These are phyloP conservation scores for Cliona cf. orientalis DNA, from an alignment of 37 sponge, comb jelly and placozoan species.

Conservation along the genomic window DNA sequence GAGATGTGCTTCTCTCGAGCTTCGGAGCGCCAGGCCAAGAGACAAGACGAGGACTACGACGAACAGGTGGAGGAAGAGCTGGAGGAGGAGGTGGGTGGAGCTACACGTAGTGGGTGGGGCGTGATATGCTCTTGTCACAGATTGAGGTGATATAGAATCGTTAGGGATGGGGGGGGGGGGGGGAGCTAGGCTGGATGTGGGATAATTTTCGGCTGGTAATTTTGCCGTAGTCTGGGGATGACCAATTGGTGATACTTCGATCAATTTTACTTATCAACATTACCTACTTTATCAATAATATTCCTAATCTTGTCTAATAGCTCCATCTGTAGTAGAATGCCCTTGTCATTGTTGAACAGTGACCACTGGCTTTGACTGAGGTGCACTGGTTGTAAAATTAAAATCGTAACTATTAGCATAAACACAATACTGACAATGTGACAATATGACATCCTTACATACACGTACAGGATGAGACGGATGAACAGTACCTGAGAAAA, in stretches of 20 bases:
- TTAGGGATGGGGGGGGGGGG: too few relatives aligned
- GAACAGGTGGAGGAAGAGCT: slow-evolving; percentile 97
- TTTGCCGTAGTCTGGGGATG: too few relatives aligned
- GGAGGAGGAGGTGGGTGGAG: slow-evolving; percentile 76
- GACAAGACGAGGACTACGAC: slow-evolving; percentile 96
- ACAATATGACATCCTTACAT: neutral
- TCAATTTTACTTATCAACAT: too few relatives aligned
- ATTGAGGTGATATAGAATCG: too few relatives aligned
- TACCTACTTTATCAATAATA: too few relatives aligned
- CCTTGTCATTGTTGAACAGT: neutral
- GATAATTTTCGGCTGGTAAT: too few relatives aligned
- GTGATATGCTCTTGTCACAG: too few relatives aligned
- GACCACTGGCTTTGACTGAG: neutral
- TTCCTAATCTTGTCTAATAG: too few relatives aligned
- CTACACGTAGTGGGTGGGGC: neutral
- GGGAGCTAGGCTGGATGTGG: too few relatives aligned
- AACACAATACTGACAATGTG: too few relatives aligned
- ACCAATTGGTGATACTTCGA: too few relatives aligned
- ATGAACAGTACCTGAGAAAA: slow-evolving; percentile 83
- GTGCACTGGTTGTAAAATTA: neutral
- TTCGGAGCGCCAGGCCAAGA: slow-evolving; percentile 74
- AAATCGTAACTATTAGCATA: neutral
- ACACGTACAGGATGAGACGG: slow-evolving; percentile 61
- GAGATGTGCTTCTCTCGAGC: slow-evolving; percentile 75
- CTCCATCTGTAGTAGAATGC: too few relatives aligned